These are phyloP conservation scores for Montipora sp. DNA, from an alignment of 64 coral and sea anemone species.

Conservation along the genomic window DNA sequence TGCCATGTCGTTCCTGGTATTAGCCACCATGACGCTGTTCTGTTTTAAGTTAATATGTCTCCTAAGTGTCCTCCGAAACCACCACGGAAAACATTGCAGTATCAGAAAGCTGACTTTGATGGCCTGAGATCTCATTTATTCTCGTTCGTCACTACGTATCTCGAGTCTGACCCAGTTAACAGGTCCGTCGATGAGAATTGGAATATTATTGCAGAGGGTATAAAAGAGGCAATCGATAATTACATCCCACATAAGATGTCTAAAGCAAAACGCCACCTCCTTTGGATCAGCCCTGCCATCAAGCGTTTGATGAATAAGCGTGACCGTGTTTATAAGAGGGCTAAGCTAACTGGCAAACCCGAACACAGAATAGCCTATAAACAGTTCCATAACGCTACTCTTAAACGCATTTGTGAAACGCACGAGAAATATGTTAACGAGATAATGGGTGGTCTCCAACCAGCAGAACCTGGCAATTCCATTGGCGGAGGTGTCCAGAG, in stretches of 20 bases:
- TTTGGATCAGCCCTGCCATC: background rate
- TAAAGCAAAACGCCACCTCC: conserved; percentile 27
- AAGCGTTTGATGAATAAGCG: conserved; percentile 24
- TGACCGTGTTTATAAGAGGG: conserved; percentile 10
- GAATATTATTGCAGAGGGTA: conserved; percentile 8
- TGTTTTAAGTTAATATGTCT: conserved; percentile 32
- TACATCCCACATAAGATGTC: conserved; percentile 40
- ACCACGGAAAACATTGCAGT: conserved; percentile 34
- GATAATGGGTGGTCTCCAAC: background rate
- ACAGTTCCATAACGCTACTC: conserved; percentile 16
- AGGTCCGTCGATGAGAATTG: background rate
- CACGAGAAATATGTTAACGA: conserved; percentile 17
- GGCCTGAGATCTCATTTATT: conserved; percentile 37
- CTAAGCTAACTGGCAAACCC: conserved; percentile 9
- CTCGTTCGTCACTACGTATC: background rate
- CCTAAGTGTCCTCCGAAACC: conserved; percentile 44
- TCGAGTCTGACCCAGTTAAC: background rate
- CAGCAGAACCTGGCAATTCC: background rate
- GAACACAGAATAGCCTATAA: conserved; percentile 13
- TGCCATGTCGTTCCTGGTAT: background rate
- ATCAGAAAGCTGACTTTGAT: conserved; percentile 44
- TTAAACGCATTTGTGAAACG: conserved; percentile 15
- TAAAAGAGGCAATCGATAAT: background rate
- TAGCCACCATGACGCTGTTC: conserved; percentile 27
- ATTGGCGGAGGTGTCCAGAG: background rate